These are phyloP conservation scores for Macrotrachela quadricornifera DNA, from an alignment of 1,140 invertebrate genomes.

Conservation along the genomic window DNA sequence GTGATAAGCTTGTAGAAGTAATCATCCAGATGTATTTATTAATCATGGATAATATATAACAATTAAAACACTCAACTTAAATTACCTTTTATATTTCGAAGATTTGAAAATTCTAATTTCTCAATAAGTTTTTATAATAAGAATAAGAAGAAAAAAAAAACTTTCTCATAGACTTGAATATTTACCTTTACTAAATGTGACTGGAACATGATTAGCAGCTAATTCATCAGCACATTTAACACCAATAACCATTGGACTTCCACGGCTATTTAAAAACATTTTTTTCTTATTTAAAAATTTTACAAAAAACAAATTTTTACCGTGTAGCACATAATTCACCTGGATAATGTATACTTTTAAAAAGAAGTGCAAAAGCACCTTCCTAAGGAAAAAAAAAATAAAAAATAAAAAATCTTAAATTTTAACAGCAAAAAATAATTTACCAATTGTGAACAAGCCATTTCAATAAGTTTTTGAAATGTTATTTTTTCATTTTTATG, in stretches of 20 bases:
- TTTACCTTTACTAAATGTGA: constrained; percentile 83
- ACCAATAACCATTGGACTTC: constrained; percentile 82
- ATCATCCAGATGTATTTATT: too few species aligned
- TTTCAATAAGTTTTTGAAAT: constrained; percentile 84
- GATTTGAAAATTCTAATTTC: too few species aligned
- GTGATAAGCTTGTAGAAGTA: too few species aligned
- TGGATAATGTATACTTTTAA: constrained; percentile 84
- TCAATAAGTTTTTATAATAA: too few species aligned
- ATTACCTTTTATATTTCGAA: too few species aligned
- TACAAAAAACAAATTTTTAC: too few species aligned
- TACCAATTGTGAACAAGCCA: constrained; percentile 80
- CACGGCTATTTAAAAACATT: constrained; percentile 37
- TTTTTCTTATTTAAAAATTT: too few species aligned
- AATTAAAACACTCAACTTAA: too few species aligned
- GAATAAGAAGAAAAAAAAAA: too few species aligned
- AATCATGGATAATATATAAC: too few species aligned
- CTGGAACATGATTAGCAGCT: constrained; percentile 86
- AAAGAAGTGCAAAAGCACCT: constrained; percentile 90
- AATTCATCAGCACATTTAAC: constrained; percentile 83
- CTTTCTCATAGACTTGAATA: background rate
- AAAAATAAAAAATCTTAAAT: constrained; percentile 14
- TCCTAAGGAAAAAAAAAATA: constrained; percentile 42
- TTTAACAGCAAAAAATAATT: constrained; percentile 18
- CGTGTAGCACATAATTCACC: constrained; percentile 87
- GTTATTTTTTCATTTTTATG: constrained; percentile 49